Conservation (phyloP, 2,113 vertebrate species). For the Pterocles orientalis region DNA sequence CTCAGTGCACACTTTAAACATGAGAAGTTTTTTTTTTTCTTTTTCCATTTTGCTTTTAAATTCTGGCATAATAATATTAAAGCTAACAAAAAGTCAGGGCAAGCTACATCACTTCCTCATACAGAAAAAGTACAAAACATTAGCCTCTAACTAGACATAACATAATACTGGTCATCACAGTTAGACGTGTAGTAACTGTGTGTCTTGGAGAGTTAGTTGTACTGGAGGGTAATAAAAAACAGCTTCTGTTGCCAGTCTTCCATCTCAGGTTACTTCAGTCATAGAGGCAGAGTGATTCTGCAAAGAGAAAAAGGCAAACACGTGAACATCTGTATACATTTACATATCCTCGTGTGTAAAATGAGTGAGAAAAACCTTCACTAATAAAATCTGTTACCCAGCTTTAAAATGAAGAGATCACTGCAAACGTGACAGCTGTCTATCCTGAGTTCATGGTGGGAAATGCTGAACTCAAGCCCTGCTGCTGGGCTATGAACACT, state of each 20-base stretch:
- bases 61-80: slow-evolving; percentile 89
- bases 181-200: slow-evolving; percentile 87
- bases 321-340: neutral
- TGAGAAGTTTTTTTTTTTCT: slow-evolving; percentile 69
- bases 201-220: slow-evolving; percentile 89
- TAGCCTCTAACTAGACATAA: slow-evolving; percentile 92
- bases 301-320: slow-evolving; percentile 52
- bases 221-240: slow-evolving; percentile 86
- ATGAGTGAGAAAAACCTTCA: neutral
- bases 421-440: neutral
- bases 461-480: neutral
- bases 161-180: slow-evolving; percentile 88
- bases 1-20: slow-evolving; percentile 86
- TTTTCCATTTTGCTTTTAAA: slow-evolving; percentile 75
- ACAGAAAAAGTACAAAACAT: slow-evolving; percentile 99
- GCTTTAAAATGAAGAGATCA: neutral
- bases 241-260: slow-evolving; percentile 75
- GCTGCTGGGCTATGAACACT: neutral
- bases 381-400: neutral
- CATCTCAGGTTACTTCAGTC: slow-evolving; percentile 98
- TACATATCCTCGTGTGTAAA: neutral
- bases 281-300: slow-evolving; percentile 98
- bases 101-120: slow-evolving; percentile 95
- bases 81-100: slow-evolving; percentile 85
- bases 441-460: neutral